Conservation (phyloP, 2,888 invertebrate species). For the Cryptophagus acutangulus region DNA sequence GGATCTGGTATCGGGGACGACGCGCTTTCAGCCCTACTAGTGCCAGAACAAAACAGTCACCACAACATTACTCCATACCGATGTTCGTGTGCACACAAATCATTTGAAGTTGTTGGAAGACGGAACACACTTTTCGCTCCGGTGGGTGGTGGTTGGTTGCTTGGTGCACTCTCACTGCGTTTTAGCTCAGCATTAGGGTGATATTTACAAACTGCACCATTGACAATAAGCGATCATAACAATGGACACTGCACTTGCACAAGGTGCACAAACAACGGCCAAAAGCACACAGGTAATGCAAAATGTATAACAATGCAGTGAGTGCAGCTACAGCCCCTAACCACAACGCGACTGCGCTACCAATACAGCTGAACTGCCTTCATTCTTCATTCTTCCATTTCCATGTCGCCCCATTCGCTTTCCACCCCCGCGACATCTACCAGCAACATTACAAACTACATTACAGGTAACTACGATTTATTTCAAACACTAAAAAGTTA, state of each 20-base stretch:
- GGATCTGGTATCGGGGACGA: too few species aligned
- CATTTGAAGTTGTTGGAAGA: slow-evolving; percentile 8
- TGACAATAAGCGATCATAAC: slow-evolving; percentile 16
- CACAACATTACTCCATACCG: slow-evolving; percentile 40
- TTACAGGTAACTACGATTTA: too few species aligned
- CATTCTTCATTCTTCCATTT: slow-evolving; percentile 1
- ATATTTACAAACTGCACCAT: slow-evolving; percentile 15
- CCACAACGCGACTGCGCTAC: slow-evolving; percentile 33
- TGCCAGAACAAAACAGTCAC: slow-evolving; percentile 34
- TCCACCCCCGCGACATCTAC: slow-evolving; percentile 1
- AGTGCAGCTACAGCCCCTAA: slow-evolving; percentile 20
- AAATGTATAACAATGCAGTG: slow-evolving; percentile 35
- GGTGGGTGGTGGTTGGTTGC: too few species aligned
- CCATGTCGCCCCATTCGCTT: not conserved
- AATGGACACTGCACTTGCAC: slow-evolving; percentile 20
- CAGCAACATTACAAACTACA: too few species aligned
- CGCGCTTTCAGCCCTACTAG: too few species aligned
- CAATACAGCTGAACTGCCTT: slow-evolving; percentile 26
- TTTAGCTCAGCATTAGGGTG: slow-evolving; percentile 24
- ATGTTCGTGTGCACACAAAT: too few species aligned
- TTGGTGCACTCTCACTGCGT: slow-evolving; percentile 21
- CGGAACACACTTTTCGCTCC: slow-evolving; percentile 4
- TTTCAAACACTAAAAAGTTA: too few species aligned
- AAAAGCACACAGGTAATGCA: slow-evolving; percentile 17
- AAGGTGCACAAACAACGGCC: slow-evolving; percentile 20